Evolutionary conservation across 1,140 invertebrate genomes (phyloP), one percentile per base, ranked within the genome.

Genomic region (Drosophila ohnishii): DNA sequence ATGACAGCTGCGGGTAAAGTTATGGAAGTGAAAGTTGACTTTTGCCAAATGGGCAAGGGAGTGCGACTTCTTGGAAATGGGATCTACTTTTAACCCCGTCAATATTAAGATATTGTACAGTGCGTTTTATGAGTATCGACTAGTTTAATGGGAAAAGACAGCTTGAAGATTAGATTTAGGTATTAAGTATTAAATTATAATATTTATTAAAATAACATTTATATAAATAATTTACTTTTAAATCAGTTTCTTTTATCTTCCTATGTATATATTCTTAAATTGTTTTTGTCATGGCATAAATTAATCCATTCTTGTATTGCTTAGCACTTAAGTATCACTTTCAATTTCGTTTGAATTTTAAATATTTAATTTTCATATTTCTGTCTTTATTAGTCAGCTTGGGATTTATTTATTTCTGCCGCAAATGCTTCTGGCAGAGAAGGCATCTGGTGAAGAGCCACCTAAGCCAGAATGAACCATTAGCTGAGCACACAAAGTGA

Each of bases 1-100:
- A 87, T 83, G 83, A 88, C 83, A 83, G 72, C 72, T 65, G 71
- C 71, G 47, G 28, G 45, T 22, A 69, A 75, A 81, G 66, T 81
- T 86, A 57, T 60, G 63, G 60, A 48, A 75, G 62, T 55, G 59
- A 79, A 86, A 83, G 83, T 82, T 82, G 51, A 51, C 66, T 78
- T 78, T 70, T 57, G 63, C 45, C 50, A 64, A 47, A 50, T 58
- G 47, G 35, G 9, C 16, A 8, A 6, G 55, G 48, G 10, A 6
- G 11, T 25, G 3, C 9, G 5, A 34, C 10, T 63, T 48, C 19
- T 22, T 10, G 70, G 50, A 16, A 57, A 50, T 39, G 44, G 19
- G 5, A 22, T 5, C n/a, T 19, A 22, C 47, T 66, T 45, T 55
- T 14, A 37, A 19, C 32, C n/a, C n/a, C 51, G 28, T 56, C 48